Conservation (phyloP, 2,888 invertebrate species). For the Scaptomyza parva region DNA sequence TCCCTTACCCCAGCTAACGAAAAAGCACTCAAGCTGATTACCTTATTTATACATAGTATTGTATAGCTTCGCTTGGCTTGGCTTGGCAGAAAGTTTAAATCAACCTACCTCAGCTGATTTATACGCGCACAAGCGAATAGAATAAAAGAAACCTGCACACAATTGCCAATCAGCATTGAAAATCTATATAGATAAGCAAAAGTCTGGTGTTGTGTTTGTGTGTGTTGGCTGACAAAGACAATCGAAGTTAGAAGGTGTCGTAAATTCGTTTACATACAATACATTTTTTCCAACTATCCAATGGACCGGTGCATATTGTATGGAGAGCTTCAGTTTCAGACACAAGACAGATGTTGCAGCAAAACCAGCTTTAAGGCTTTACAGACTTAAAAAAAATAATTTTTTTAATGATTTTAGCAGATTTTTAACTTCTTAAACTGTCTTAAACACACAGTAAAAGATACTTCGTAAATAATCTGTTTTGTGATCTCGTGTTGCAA, state of each 20-base stretch:
- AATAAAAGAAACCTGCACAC: conserved; percentile 52
- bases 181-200: conserved; percentile 13
- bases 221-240: conserved; percentile 33
- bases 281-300: conserved; percentile 5
- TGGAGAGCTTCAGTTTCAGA: neutral
- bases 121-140: conserved; percentile 35
- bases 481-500: neutral
- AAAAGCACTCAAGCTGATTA: conserved; percentile 66
- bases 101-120: conserved; percentile 47
- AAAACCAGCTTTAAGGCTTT: neutral
- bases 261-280: conserved; percentile 46
- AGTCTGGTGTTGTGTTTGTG: neutral
- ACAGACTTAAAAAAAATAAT: neutral
- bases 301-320: conserved; percentile 57
- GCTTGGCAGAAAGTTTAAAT: conserved; percentile 5
- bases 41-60: conserved; percentile 42
- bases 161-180: conserved; percentile 41
- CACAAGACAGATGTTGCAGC: neutral
- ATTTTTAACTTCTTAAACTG: neutral
- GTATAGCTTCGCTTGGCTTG: too few species aligned
- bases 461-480: neutral
- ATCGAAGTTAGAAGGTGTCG: conserved; percentile 58
- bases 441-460: neutral
- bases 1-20: conserved; percentile 18
- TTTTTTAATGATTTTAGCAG: neutral